These are phyloP conservation scores for Heliothis virescens DNA, from an alignment of 1,140 invertebrate genomes.

Conservation along the genomic window DNA sequence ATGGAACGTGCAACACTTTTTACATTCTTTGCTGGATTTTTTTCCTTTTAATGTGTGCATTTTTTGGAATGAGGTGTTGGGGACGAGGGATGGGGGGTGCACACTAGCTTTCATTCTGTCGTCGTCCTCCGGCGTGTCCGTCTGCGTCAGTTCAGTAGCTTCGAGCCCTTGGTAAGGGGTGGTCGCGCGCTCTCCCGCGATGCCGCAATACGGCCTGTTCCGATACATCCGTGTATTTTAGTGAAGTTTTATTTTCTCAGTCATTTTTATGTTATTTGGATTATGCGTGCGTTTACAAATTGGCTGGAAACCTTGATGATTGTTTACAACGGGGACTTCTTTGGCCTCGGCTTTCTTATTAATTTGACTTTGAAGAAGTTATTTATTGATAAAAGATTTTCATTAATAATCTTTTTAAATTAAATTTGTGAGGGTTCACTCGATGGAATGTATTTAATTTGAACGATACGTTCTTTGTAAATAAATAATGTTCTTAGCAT, in stretches of 20 bases:
- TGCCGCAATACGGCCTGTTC: conserved; percentile 54
- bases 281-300: conserved; percentile 56
- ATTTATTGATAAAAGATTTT: conserved; percentile 41
- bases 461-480: conserved; percentile 11
- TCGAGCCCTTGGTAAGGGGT: conserved; percentile 68
- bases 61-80: conserved; percentile 70
- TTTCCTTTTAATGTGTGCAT: conserved; percentile 80
- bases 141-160: conserved; percentile 75
- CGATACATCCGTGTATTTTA: conserved; percentile 49
- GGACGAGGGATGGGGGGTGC: conserved; percentile 61
- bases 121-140: conserved; percentile 61
- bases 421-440: conserved; percentile 22
- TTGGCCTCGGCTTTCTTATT: conserved; percentile 33
- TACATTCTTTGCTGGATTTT: conserved; percentile 68
- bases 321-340: conserved; percentile 24
- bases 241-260: conserved; percentile 64
- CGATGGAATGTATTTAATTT: conserved; percentile 34
- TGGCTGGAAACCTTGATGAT: conserved; percentile 63
- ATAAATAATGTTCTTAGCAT: neutral
- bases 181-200: conserved; percentile 64
- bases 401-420: conserved; percentile 23
- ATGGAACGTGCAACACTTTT: conserved; percentile 66
- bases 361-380: conserved; percentile 48
- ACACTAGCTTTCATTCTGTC: conserved; percentile 70
- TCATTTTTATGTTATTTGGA: conserved; percentile 49